Evolutionary conservation across 2,113 vertebrate species (phyloP).

Genomic region (Excalfactoria chinensis): DNA sequence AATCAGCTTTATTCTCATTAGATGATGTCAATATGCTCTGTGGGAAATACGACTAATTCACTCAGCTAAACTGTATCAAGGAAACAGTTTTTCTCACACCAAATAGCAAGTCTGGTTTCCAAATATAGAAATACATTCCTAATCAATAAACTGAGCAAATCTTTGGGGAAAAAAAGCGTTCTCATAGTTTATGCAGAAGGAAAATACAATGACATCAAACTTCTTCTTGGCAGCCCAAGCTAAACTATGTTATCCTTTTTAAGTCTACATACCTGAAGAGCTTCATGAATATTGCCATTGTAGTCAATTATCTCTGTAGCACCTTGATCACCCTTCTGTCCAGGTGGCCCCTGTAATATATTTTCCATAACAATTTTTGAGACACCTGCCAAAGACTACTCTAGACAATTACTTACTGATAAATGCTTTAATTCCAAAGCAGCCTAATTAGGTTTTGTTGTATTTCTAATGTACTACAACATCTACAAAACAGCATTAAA

Average conservation of each 20-base stretch:
- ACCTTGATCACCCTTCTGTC: slow-evolving; percentile 96
- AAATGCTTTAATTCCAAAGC: neutral
- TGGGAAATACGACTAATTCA: slow-evolving; percentile 18
- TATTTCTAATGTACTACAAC: neutral
- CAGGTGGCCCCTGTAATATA: slow-evolving; percentile 89
- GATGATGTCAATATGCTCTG: slow-evolving; percentile 15
- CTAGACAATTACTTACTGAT: neutral
- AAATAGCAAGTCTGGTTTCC: slow-evolving; percentile 28
- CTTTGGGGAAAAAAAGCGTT: neutral
- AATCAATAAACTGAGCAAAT: slow-evolving; percentile 9
- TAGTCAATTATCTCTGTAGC: slow-evolving; percentile 98
- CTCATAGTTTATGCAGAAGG: neutral
- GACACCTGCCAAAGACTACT: neutral
- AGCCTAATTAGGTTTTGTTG: neutral
- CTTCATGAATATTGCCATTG: slow-evolving; percentile 97
- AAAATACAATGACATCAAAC: neutral
- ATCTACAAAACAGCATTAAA: neutral
- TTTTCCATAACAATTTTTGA: neutral
- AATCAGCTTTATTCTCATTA: slow-evolving; percentile 32
- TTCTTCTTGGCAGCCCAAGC: neutral
- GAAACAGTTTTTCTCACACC: slow-evolving; percentile 29
- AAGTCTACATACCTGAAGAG: slow-evolving; percentile 88
- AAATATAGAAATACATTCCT: slow-evolving; percentile 19
- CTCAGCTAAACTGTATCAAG: slow-evolving; percentile 33
- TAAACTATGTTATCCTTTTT: neutral